Evolutionary conservation across 2,797 vertebrate genomes (phyloP).

Genomic region (Pteropus rufus): DNA sequence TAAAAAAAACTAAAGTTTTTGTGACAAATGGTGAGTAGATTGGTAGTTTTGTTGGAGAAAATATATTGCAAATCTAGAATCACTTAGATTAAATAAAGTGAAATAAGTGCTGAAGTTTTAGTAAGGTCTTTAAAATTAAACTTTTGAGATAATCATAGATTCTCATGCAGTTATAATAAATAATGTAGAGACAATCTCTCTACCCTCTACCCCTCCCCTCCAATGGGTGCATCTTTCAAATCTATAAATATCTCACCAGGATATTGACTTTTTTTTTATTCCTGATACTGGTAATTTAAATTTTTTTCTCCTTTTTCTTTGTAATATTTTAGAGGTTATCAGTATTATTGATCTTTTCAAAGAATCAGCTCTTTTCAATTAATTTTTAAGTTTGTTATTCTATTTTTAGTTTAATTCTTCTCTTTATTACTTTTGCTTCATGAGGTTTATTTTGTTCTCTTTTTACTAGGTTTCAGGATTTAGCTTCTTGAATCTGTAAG

Average conservation of each 20-base stretch:
- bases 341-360: not conserved
- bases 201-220: not conserved
- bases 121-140: not conserved
- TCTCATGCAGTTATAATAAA: not conserved
- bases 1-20: not conserved
- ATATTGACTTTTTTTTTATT: not conserved
- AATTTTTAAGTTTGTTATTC: not conserved
- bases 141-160: not conserved
- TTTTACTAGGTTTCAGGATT: not conserved
- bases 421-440: not conserved
- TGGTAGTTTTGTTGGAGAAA: not conserved
- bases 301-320: not conserved
- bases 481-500: not conserved
- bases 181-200: not conserved
- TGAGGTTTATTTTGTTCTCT: not conserved
- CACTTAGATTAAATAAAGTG: not conserved
- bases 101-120: not conserved
- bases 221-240: not conserved
- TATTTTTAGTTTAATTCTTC: not conserved
- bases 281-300: not conserved
- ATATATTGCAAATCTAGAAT: not conserved
- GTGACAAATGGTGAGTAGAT: not conserved
- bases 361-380: not conserved
- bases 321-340: not conserved
- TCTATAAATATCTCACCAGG: not conserved